phyloP scores from a whole-genome alignment of 1,140 invertebrate genomes.

The Polypedilum pembai region DNA sequence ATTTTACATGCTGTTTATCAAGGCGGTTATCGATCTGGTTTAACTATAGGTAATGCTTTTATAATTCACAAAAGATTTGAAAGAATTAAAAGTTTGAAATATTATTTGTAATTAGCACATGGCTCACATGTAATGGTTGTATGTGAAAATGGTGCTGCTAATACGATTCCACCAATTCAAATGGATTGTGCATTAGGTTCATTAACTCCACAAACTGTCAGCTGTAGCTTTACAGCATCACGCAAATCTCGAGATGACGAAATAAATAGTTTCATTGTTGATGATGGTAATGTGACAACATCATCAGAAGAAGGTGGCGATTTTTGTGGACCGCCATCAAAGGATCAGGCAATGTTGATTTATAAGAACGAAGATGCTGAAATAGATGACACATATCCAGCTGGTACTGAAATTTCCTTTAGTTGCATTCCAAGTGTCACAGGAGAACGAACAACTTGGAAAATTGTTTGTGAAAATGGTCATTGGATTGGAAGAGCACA shows the following conservation, averaged over 20 bases:
- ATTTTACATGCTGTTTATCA: slow-evolving; percentile 66
- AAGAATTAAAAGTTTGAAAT: neutral
- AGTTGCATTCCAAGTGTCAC: slow-evolving; percentile 70
- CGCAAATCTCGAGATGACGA: slow-evolving; percentile 39
- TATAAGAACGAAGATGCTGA: slow-evolving; percentile 39
- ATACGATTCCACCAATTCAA: slow-evolving; percentile 37
- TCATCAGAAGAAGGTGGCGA: slow-evolving; percentile 37
- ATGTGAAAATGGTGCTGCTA: slow-evolving; percentile 49
- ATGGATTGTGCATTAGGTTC: slow-evolving; percentile 61
- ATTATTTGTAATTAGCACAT: too few relatives aligned
- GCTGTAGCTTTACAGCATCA: slow-evolving; percentile 44
- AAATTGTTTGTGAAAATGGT: slow-evolving; percentile 73
- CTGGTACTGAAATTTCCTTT: slow-evolving; percentile 72
- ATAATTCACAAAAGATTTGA: neutral
- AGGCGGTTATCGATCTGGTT: slow-evolving; percentile 64
- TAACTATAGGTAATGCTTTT: slow-evolving; percentile 50
- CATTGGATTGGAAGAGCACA: slow-evolving; percentile 70
- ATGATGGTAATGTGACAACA: slow-evolving; percentile 46
- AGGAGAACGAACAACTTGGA: slow-evolving; percentile 72
- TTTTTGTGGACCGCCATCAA: slow-evolving; percentile 37
- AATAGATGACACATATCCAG: slow-evolving; percentile 54
- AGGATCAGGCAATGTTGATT: slow-evolving; percentile 38
- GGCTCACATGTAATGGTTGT: slow-evolving; percentile 61
- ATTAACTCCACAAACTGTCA: slow-evolving; percentile 51
- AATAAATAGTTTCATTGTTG: slow-evolving; percentile 4